Conservation (phyloP, 2,113 vertebrate genomes). For the Pelvicachromis taeniatus region DNA sequence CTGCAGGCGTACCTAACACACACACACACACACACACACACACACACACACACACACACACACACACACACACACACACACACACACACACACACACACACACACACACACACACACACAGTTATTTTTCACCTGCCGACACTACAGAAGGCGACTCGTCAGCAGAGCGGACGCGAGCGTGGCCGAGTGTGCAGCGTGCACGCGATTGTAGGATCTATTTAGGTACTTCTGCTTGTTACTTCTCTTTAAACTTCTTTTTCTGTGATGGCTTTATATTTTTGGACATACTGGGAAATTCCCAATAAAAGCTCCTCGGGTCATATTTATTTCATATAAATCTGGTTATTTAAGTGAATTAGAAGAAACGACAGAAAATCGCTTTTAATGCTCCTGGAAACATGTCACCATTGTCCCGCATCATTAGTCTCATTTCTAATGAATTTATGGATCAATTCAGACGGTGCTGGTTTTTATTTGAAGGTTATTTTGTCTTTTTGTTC, state of each 20-base stretch:
- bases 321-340: fast-evolving
- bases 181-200: neutral
- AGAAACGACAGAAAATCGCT: neutral
- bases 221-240: neutral
- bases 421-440: neutral
- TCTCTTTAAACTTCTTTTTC: neutral
- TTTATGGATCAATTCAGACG: neutral
- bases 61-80: neutral
- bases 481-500: neutral
- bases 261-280: neutral
- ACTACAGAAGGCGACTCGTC: fast-evolving
- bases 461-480: neutral
- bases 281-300: neutral
- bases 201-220: neutral
- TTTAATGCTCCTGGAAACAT: too few relatives aligned
- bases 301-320: fast-evolving
- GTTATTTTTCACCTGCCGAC: too few relatives aligned
- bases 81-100: neutral
- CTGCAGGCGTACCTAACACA: conserved; percentile 83
- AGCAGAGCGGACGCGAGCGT: neutral
- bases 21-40: neutral
- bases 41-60: conserved; percentile 1
- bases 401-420: neutral
- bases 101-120: neutral
- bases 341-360: neutral